Conservation (phyloP, 2,113 vertebrate genomes). For the Protomyctophum bolini region DNA sequence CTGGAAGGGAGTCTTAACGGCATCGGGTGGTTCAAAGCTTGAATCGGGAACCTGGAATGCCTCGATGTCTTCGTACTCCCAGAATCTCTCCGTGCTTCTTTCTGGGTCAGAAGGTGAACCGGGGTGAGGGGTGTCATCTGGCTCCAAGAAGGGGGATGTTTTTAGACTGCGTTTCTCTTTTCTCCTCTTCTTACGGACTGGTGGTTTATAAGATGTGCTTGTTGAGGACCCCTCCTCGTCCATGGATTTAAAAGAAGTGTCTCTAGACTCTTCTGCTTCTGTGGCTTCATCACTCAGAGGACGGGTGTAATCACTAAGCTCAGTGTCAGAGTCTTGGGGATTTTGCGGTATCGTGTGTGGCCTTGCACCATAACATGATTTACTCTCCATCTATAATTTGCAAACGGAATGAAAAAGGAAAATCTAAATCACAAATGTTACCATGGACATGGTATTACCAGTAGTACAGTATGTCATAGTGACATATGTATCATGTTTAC, state of each 20-base stretch:
- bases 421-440: too few species aligned
- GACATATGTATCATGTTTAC: too few species aligned
- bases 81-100: slow-evolving; percentile 11
- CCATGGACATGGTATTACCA: too few species aligned
- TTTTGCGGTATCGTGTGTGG: slow-evolving; percentile 10
- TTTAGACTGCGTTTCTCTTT: slow-evolving; percentile 16
- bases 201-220: slow-evolving; percentile 13
- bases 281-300: slow-evolving; percentile 1
- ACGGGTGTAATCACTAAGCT: background rate
- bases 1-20: slow-evolving; percentile 34
- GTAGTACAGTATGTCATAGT: too few species aligned
- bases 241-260: slow-evolving; percentile 21
- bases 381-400: slow-evolving; percentile 11
- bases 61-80: slow-evolving; percentile 25
- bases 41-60: slow-evolving; percentile 30
- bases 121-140: background rate
- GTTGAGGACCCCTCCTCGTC: slow-evolving; percentile 21
- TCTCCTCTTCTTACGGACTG: slow-evolving; percentile 11
- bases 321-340: slow-evolving; percentile 16
- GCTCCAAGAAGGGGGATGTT: slow-evolving; percentile 14
- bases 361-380: slow-evolving; percentile 20
- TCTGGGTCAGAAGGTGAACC: slow-evolving; percentile 14
- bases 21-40: slow-evolving; percentile 33
- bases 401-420: slow-evolving; percentile 14
- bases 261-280: slow-evolving; percentile 12